These are phyloP conservation scores for Diadophis punctatus DNA, from an alignment of 2,113 vertebrate species.

Conservation along the genomic window DNA sequence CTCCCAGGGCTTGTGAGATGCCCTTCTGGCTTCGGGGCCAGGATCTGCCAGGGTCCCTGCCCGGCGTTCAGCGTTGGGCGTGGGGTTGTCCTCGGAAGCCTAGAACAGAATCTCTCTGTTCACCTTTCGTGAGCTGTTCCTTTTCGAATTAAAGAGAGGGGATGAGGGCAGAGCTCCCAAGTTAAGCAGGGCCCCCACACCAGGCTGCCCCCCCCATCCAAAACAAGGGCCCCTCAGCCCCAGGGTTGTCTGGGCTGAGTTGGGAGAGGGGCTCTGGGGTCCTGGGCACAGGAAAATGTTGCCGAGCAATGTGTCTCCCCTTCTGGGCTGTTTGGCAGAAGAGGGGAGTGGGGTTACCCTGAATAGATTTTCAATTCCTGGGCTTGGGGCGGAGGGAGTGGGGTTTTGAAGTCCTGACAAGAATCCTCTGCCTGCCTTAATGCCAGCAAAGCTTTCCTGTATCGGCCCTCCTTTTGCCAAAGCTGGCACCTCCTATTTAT, in stretches of 20 bases:
- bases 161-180: not conserved
- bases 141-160: not conserved
- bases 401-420: no score
- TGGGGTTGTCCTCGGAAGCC: not conserved
- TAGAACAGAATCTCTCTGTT: not conserved
- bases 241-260: not conserved
- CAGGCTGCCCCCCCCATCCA: not conserved
- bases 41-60: not conserved
- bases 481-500: not conserved
- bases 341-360: not conserved
- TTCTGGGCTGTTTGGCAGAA: not conserved
- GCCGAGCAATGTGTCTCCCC: not conserved
- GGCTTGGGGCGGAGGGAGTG: no score
- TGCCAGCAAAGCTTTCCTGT: not conserved
- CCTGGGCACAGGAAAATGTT: not conserved
- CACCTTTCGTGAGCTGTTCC: not conserved
- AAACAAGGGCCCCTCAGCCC: not conserved
- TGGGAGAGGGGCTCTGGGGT: not conserved
- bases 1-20: not conserved
- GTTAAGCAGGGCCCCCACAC: not conserved
- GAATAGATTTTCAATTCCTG: not conserved
- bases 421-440: not conserved
- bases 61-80: rapidly evolving
- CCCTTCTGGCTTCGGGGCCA: not conserved
- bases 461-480: not conserved